Evolutionary conservation across 2,113 vertebrate genomes (phyloP).

Genomic region (Puntigrus tetrazona): DNA sequence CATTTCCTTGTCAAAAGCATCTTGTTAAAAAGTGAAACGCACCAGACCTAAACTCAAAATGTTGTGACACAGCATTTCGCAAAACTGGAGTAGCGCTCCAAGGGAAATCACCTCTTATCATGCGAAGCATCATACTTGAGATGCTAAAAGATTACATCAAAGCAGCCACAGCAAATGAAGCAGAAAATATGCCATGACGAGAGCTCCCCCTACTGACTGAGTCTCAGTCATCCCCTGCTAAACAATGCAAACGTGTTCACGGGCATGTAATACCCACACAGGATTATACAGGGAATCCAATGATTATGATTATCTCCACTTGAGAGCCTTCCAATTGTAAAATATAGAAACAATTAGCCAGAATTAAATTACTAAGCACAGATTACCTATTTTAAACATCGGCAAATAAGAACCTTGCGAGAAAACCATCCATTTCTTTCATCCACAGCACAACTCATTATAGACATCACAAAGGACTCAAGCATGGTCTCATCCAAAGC

Average conservation of each 20-base stretch:
- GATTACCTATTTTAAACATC: conserved; percentile 16
- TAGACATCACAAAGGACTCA: background rate
- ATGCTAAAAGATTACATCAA: conserved; percentile 12
- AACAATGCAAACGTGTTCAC: conserved; percentile 14
- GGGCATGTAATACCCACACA: background rate
- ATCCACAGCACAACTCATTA: background rate
- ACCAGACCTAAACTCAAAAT: background rate
- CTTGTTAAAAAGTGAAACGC: background rate
- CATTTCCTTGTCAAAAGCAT: background rate
- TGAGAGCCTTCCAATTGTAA: conserved; percentile 4
- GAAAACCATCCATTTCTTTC: background rate
- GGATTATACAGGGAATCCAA: conserved; percentile 22
- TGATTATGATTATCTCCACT: conserved; percentile 10
- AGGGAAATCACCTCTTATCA: conserved; percentile 35
- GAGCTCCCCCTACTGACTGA: conserved; percentile 36
- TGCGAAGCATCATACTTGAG: conserved; percentile 22
- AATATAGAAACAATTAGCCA: conserved; percentile 29
- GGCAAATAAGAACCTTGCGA: background rate
- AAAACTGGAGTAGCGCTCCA: conserved; percentile 7
- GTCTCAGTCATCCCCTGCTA: background rate
- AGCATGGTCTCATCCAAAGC: background rate
- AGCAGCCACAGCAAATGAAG: background rate
- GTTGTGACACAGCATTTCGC: background rate
- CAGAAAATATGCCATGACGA: conserved; percentile 10
- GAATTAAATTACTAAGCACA: background rate